Evolutionary conservation across 1,140 invertebrate genomes (phyloP).

Genomic region (Armadillidium nasatum): DNA sequence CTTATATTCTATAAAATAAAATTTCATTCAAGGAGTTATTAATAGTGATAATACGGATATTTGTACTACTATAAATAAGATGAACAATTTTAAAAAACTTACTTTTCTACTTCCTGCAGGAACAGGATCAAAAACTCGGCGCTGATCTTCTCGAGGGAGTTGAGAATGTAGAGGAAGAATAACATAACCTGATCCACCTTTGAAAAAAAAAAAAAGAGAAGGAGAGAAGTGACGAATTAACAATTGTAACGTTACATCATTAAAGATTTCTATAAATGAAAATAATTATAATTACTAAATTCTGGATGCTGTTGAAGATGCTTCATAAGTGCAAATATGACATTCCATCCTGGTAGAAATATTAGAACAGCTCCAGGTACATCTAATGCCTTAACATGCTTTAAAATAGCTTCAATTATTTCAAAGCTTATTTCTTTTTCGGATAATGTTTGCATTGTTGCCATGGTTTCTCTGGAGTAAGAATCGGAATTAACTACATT

Average conservation of each 20-base stretch:
- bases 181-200: constrained; percentile 52
- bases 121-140: constrained; percentile 76
- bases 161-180: constrained; percentile 86
- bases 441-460: constrained; percentile 67
- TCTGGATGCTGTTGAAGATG: constrained; percentile 69
- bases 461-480: constrained; percentile 58
- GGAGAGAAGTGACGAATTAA: too few species aligned
- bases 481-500: constrained; percentile 44
- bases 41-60: too few species aligned
- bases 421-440: constrained; percentile 91
- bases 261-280: too few species aligned
- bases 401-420: constrained; percentile 69
- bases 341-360: constrained; percentile 90
- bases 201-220: background rate
- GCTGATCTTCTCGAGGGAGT: constrained; percentile 81
- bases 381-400: constrained; percentile 66
- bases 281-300: constrained; percentile 57
- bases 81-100: constrained; percentile 30
- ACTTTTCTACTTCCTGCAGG: constrained; percentile 66
- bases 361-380: constrained; percentile 79
- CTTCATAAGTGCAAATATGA: constrained; percentile 87
- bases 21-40: too few species aligned
- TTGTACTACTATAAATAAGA: too few species aligned
- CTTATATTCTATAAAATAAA: too few species aligned
- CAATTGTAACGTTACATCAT: too few species aligned